These are phyloP conservation scores for Gandaritis pyraliata DNA, from an alignment of 2,888 invertebrate species.

Conservation along the genomic window DNA sequence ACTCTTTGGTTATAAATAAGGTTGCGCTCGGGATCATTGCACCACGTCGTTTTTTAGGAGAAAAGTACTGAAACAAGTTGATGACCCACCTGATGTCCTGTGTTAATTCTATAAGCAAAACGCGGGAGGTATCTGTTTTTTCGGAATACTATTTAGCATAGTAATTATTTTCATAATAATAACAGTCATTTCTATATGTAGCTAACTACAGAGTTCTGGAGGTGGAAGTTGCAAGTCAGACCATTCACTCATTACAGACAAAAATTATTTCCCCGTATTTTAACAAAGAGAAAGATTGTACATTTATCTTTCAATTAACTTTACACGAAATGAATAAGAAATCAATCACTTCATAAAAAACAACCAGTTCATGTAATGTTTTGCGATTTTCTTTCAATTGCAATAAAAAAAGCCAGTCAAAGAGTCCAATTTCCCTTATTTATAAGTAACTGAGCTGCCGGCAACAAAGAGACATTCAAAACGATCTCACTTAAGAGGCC, in stretches of 20 bases:
- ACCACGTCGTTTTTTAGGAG: no score
- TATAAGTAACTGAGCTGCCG: constrained; percentile 52
- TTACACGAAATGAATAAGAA: constrained; percentile 1
- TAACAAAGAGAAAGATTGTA: background rate
- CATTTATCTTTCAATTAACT: constrained; percentile 6
- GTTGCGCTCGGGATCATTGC: no score
- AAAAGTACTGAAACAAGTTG: no score
- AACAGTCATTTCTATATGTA: no score
- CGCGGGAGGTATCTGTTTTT: no score
- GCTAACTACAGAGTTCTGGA: no score
- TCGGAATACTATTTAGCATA: no score
- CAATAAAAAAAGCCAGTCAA: constrained; percentile 7
- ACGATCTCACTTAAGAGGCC: constrained; percentile 71
- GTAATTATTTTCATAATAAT: no score
- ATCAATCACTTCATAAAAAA: constrained; percentile 5
- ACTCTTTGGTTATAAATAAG: no score
- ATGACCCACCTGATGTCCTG: no score
- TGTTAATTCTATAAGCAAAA: no score
- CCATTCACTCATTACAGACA: background rate
- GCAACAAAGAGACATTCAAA: constrained; percentile 70
- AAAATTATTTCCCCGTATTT: background rate
- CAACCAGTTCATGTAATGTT: background rate
- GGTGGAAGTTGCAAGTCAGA: no score
- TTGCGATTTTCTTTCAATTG: constrained; percentile 9
- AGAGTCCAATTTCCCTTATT: constrained; percentile 47